A percentile compares a stretch with the other conserved stretches of the same genome.
Conservation (phyloP, 2,113 vertebrate species). For the Thermophis baileyi region DNA sequence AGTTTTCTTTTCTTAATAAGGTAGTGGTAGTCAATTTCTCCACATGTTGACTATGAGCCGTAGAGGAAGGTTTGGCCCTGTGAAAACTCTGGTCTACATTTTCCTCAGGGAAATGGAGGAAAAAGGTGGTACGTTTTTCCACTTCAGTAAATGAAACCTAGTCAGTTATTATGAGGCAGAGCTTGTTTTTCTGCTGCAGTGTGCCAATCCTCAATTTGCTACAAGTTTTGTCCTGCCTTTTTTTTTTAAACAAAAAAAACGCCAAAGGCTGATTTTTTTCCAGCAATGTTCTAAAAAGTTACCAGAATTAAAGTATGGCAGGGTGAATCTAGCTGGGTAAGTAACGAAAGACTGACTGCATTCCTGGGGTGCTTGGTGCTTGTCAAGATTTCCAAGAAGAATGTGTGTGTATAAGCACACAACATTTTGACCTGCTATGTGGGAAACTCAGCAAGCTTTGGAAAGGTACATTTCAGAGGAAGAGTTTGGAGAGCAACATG, state of each 20-base stretch:
- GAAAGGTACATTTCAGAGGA: neutral
- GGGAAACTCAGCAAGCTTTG: constrained; percentile 26
- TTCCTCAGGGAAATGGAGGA: neutral
- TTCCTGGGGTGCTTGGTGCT: neutral
- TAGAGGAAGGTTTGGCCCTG: neutral
- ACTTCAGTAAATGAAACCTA: fast-evolving
- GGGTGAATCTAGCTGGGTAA: neutral
- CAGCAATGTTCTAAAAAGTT: neutral
- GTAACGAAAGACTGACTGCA: neutral
- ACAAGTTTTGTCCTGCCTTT: fast-evolving
- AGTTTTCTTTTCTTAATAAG: neutral
- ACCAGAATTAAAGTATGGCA: neutral
- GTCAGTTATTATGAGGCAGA: neutral
- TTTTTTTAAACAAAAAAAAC: neutral
- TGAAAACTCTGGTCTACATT: neutral
- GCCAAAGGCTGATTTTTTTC: neutral
- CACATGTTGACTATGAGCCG: neutral
- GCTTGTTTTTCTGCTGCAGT: constrained; percentile 15
- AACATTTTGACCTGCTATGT: constrained; percentile 66
- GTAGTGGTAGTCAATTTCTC: neutral
- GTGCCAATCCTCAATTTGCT: neutral
- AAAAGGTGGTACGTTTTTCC: neutral
- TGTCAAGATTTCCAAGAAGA: neutral
- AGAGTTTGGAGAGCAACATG: neutral
- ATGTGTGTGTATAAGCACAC: constrained; percentile 22